These are phyloP conservation scores for Yponomeuta malinellus DNA, from an alignment of 2,888 invertebrate genomes.

Conservation along the genomic window DNA sequence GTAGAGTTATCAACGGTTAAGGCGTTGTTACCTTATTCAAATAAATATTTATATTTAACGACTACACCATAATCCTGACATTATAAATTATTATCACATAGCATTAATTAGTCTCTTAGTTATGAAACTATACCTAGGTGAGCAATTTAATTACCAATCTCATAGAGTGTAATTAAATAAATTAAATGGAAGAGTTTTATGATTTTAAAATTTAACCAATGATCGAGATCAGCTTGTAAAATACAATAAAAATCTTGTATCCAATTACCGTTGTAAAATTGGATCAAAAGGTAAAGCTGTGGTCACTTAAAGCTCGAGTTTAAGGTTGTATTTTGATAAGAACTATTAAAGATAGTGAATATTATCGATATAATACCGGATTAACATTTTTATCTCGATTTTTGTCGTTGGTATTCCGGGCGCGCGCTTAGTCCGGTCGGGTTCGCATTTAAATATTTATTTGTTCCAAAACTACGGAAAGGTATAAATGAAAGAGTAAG, in stretches of 20 bases:
- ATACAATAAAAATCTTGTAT: background rate
- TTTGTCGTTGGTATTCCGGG: background rate
- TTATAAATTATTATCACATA: background rate
- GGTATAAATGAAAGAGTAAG: background rate
- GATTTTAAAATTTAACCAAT: background rate
- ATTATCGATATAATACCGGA: background rate
- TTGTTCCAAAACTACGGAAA: slow-evolving; percentile 23
- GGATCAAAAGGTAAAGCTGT: background rate
- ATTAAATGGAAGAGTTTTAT: background rate
- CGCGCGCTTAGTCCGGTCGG: background rate
- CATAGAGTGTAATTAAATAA: background rate
- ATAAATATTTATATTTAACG: background rate
- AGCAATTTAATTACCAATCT: too few relatives aligned
- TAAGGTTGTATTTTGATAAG: background rate
- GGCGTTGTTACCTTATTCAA: too few relatives aligned
- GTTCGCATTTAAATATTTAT: slow-evolving; percentile 37
- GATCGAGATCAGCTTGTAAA: background rate
- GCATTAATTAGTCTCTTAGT: too few relatives aligned
- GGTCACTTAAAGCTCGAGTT: background rate
- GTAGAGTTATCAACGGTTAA: too few relatives aligned
- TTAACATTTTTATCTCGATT: background rate
- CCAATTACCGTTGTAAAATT: background rate
- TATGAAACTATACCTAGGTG: too few relatives aligned
- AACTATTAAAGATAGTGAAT: slow-evolving; percentile 4
- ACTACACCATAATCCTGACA: background rate